Percentiles rank a stretch among this genome's conserved stretches.
Conservation (phyloP, 2,888 invertebrate genomes). For the Drymonia ruficornis region DNA sequence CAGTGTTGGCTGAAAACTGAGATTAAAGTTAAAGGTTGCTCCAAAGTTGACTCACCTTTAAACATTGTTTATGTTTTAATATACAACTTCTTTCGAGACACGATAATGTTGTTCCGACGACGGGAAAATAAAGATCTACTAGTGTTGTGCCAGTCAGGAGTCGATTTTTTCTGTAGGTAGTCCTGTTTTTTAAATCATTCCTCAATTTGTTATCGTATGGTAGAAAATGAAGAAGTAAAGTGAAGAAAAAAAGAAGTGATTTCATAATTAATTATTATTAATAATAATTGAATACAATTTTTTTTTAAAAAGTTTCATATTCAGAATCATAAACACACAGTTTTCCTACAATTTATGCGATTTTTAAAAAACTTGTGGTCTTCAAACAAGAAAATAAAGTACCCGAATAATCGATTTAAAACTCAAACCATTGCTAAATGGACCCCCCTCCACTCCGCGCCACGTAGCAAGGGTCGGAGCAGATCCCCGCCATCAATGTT, state of each 20-base stretch:
- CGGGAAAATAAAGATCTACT: background rate
- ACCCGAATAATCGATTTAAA: background rate
- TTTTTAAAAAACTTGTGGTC: too few species aligned
- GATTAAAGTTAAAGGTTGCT: background rate
- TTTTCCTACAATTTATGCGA: too few species aligned
- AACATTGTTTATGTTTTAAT: constrained; percentile 9
- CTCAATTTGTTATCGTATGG: too few species aligned
- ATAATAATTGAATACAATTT: too few species aligned
- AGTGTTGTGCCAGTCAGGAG: background rate
- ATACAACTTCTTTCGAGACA: constrained; percentile 4
- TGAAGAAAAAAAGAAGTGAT: too few species aligned
- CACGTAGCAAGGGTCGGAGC: constrained; percentile 14
- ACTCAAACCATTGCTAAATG: background rate
- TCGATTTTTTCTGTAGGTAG: background rate
- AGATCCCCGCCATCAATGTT: constrained; percentile 62
- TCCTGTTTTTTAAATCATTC: too few species aligned
- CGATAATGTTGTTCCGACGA: background rate
- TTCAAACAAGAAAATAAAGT: background rate
- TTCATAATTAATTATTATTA: too few species aligned
- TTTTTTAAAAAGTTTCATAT: too few species aligned
- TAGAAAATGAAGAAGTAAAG: too few species aligned
- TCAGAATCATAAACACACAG: too few species aligned
- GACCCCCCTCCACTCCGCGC: background rate
- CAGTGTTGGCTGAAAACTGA: too few species aligned
- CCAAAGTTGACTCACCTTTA: constrained; percentile 4